Conservation (phyloP, 2,797 vertebrate species). For the Squalus acanthias region DNA sequence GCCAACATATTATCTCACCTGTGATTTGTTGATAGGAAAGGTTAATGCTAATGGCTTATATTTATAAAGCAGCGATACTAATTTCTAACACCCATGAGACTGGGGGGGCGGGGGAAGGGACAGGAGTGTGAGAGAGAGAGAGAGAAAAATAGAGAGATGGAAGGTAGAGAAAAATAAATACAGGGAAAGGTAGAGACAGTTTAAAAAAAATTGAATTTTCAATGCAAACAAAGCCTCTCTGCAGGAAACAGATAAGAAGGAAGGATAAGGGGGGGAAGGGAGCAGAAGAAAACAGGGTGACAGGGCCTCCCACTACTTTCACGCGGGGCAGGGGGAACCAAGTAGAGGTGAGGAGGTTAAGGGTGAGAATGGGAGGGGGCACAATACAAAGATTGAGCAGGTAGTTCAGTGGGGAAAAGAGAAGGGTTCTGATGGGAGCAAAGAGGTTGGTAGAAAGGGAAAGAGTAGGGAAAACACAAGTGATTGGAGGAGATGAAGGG, state of each 20-base stretch:
- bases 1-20: neutral
- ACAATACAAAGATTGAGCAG: neutral
- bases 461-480: neutral
- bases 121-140: neutral
- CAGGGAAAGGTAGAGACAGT: neutral
- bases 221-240: neutral
- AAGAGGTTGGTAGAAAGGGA: neutral
- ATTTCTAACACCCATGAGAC: neutral
- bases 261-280: neutral
- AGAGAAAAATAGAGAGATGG: neutral
- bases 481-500: neutral
- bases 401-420: neutral
- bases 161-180: neutral
- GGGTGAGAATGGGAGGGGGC: neutral
- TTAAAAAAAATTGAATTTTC: neutral
- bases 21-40: neutral
- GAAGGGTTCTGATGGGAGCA: neutral
- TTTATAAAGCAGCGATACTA: neutral
- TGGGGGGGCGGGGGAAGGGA: neutral
- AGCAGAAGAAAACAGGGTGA: neutral
- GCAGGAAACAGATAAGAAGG: neutral
- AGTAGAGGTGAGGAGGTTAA: neutral
- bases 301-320: neutral
- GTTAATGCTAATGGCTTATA: neutral
- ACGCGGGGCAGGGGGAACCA: neutral